Percentiles rank a stretch among this genome's conserved stretches.
These are phyloP conservation scores for Enteromius unitaeniatus DNA, from an alignment of 2,797 vertebrate species.

Conservation along the genomic window DNA sequence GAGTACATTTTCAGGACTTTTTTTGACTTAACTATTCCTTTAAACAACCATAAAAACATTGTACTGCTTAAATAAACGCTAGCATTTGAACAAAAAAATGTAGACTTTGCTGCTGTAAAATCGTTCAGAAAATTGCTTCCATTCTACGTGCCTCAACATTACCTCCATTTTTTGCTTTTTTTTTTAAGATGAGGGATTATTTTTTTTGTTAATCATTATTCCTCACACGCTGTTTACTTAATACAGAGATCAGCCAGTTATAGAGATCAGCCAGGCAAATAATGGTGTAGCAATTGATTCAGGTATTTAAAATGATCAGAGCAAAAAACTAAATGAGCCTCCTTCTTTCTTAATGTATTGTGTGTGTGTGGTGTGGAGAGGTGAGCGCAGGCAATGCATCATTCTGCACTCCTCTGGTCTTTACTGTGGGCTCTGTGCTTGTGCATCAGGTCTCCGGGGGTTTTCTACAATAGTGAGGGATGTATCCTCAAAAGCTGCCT, in stretches of 20 bases:
- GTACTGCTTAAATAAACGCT: too few relatives aligned
- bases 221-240: not conserved
- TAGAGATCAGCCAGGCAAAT: not conserved
- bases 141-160: not conserved
- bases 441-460: slow-evolving; percentile 16
- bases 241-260: too few relatives aligned
- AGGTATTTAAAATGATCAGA: not conserved
- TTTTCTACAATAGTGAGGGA: slow-evolving; percentile 37
- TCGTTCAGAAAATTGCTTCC: not conserved
- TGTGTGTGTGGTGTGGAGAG: not conserved
- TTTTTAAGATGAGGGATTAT: not conserved
- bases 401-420: slow-evolving; percentile 4
- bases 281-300: not conserved
- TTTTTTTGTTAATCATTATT: not conserved
- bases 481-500: slow-evolving; percentile 30
- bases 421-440: slow-evolving; percentile 28
- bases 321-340: not conserved
- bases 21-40: not conserved
- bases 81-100: too few relatives aligned
- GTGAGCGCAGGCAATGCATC: slow-evolving; percentile 29
- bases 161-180: not conserved
- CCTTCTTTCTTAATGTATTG: not conserved
- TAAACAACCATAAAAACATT: too few relatives aligned
- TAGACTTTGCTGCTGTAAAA: too few relatives aligned
- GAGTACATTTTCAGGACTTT: not conserved